Percentiles rank a stretch among this genome's conserved stretches.
Evolutionary conservation across 2,113 vertebrate species (phyloP).

Genomic region (Equus przewalskii): DNA sequence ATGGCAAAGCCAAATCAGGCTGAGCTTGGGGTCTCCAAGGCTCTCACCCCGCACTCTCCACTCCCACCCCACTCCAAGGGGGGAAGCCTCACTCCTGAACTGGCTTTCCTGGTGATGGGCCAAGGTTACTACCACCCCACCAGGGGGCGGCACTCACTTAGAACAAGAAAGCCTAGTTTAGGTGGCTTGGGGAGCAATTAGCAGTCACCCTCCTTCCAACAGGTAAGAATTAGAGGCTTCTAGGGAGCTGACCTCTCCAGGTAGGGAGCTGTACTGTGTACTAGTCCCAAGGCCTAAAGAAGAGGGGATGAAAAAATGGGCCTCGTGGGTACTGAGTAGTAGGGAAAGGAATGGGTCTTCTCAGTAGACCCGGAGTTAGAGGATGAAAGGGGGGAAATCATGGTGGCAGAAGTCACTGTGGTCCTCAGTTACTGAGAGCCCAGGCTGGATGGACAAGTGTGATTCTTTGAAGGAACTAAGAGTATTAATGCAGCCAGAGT

Average conservation of each 20-base stretch:
- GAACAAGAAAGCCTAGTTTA: conserved; percentile 61
- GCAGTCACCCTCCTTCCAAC: neutral
- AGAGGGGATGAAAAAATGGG: neutral
- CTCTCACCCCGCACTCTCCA: neutral
- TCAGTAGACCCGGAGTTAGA: conserved; percentile 47
- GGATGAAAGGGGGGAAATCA: neutral
- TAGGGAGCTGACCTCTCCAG: conserved; percentile 6
- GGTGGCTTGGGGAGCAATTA: conserved; percentile 58
- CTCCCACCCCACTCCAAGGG: neutral
- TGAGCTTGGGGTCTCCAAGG: neutral
- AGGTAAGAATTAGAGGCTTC: neutral
- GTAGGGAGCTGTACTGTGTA: neutral
- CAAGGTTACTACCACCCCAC: conserved; percentile 71
- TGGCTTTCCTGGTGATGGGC: conserved; percentile 37
- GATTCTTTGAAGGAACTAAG: conserved; percentile 35
- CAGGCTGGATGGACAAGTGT: neutral
- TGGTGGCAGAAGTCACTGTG: neutral
- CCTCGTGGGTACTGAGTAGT: neutral
- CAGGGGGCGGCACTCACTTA: conserved; percentile 76
- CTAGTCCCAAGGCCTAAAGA: conserved; percentile 27
- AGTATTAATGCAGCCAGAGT: neutral
- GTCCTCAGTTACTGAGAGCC: conserved; percentile 48
- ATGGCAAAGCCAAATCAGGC: conserved; percentile 29
- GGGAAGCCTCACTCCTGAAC: neutral
- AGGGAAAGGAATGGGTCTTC: conserved; percentile 4